These are phyloP conservation scores for Muscina levida DNA, from an alignment of 2,888 invertebrate genomes.

Conservation along the genomic window DNA sequence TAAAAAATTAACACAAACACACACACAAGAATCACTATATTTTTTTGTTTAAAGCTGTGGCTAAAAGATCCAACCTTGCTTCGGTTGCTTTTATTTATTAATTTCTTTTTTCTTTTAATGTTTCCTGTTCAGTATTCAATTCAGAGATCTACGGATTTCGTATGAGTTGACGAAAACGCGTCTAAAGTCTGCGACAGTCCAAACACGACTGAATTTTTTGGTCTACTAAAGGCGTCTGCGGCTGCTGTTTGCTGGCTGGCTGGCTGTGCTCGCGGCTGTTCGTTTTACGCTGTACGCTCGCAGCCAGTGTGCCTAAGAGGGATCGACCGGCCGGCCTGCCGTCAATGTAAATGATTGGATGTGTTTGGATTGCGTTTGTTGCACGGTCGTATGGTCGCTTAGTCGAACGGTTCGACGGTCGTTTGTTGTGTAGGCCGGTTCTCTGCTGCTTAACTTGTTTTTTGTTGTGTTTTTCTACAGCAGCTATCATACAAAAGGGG, in stretches of 20 bases:
- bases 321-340: constrained; percentile 3
- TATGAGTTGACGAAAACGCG: not conserved
- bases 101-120: constrained; percentile 31
- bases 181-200: constrained; percentile 50
- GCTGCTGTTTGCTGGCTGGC: not conserved
- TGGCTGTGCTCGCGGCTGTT: not conserved
- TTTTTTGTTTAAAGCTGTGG: too few relatives aligned
- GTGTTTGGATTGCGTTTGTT: not conserved
- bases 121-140: not conserved
- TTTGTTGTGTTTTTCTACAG: too few relatives aligned
- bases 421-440: not conserved
- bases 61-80: too few relatives aligned
- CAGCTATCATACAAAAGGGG: constrained; percentile 7
- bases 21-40: constrained; percentile 18
- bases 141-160: not conserved
- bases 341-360: constrained; percentile 24
- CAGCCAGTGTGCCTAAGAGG: too few relatives aligned
- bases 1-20: not conserved
- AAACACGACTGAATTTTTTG: constrained; percentile 56
- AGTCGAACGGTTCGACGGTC: not conserved
- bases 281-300: constrained; percentile 1
- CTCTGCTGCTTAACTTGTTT: constrained; percentile 30
- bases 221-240: not conserved
- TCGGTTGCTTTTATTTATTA: too few relatives aligned
- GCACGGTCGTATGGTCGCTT: not conserved